phyloP scores from a whole-genome alignment of 2,797 vertebrate genomes.

The Neosilurus mollespiculum region DNA sequence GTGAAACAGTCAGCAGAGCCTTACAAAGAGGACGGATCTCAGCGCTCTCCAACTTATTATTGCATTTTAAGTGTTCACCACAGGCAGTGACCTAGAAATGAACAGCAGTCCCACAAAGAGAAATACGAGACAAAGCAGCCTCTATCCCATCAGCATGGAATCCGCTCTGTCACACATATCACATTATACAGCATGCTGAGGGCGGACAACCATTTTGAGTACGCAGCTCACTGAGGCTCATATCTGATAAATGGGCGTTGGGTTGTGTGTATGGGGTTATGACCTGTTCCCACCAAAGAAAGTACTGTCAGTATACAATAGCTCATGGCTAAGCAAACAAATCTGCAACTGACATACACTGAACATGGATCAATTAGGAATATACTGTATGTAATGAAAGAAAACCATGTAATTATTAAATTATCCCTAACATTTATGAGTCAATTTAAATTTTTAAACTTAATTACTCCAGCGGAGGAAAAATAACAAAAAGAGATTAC shows the following conservation, averaged over 20 bases:
- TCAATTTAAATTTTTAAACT: background rate
- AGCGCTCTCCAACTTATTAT: conserved; percentile 56
- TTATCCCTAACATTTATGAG: background rate
- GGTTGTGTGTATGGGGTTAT: conserved; percentile 3
- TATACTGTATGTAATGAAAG: background rate
- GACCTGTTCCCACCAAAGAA: conserved; percentile 12
- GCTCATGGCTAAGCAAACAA: background rate
- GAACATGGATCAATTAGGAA: background rate
- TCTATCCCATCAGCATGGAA: conserved; percentile 54
- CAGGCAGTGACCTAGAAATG: conserved; percentile 65
- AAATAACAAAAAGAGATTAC: background rate
- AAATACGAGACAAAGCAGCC: conserved; percentile 59
- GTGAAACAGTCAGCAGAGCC: conserved; percentile 33
- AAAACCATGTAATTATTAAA: background rate
- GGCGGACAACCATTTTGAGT: conserved; percentile 36
- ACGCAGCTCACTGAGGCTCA: conserved; percentile 19
- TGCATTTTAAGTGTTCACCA: conserved; percentile 57
- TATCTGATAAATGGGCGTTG: conserved; percentile 13
- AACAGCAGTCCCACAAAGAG: conserved; percentile 57
- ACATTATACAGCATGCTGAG: conserved; percentile 52
- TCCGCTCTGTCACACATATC: conserved; percentile 55
- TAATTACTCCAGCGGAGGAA: background rate
- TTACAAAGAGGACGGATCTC: conserved; percentile 38
- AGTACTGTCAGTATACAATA: conserved; percentile 4
- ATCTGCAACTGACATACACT: background rate